Base-by-base conservation (phyloP, 2,113 vertebrate species). In the Chloebia gouldiae region DNA sequence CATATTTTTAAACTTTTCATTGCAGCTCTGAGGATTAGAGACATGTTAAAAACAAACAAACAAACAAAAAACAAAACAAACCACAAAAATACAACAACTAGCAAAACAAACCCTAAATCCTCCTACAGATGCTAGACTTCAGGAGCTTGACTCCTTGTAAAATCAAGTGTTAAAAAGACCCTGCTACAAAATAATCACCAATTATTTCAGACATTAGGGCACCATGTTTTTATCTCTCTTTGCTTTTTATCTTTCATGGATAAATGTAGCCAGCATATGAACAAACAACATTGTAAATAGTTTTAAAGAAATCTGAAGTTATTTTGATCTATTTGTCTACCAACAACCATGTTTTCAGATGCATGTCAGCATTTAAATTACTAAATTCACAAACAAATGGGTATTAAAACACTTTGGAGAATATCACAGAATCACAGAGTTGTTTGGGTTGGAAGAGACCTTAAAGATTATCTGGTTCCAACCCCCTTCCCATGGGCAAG, bases 1-100 rank as follows among this genome's bases (percentile, higher is more conserved):
- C 53, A 65, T 91, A 88, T 77, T 95, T 94, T 93, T 71, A 91
- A 83, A 86, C 39, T 78, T 81, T 88, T 75, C 30, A 64, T 65
- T 78, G 59, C 50, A 83, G 60, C 91, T 63, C 76, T 83, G 76
- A 92, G 88, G 50, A 80, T 82, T 73, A 94, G 61, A 83, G 82
- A 73, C 54, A 82, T 12, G 8, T n/a, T 2, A 9, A 18, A 86
- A 25, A 2, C 3, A 42, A 72, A 4, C 18, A 24, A 57, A 16
- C 11, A 28, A 54, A 42, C 13, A 57, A 59, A 27, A 27, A 60
- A 27, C 15, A 31, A 70, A 75, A 15, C 19, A 35, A 54, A 40
- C 19, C 24, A n/a, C 39, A 51, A 47, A 44, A 51, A 27, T 7
- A 25, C 15, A 53, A 51, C 24, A 23, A 30, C 16, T 23, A 81